A percentile compares a stretch with the other conserved stretches of the same genome.
Evolutionary conservation across 2,113 vertebrate species (phyloP).

Genomic region (Apodemus speciosus): DNA sequence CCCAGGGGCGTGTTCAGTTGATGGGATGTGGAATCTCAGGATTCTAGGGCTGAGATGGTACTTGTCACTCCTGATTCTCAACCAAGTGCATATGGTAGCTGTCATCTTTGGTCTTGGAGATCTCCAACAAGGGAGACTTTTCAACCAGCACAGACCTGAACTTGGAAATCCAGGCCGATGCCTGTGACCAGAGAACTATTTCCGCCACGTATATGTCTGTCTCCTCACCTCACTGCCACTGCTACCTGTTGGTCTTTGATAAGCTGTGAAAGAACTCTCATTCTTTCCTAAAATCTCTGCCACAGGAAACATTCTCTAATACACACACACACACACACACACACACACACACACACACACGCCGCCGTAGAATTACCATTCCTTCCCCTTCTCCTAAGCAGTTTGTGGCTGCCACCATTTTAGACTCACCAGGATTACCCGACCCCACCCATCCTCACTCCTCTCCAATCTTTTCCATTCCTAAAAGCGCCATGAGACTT

Average conservation of each 20-base stretch:
- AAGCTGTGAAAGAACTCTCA: background rate
- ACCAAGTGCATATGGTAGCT: background rate
- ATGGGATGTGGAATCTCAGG: background rate
- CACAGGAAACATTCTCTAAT: background rate
- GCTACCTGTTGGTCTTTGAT: background rate
- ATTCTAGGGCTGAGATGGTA: background rate
- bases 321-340: too few species aligned
- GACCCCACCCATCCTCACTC: background rate
- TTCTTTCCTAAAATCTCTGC: background rate
- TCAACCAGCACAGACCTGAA: background rate
- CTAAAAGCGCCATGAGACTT: background rate
- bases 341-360: too few species aligned
- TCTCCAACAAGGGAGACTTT: background rate
- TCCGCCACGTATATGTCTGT: too few species aligned
- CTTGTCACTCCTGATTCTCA: background rate
- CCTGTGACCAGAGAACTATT: background rate
- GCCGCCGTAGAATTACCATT: background rate
- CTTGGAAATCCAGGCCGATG: background rate
- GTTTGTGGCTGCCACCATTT: background rate
- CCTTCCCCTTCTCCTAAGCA: background rate
- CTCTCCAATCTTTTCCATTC: background rate
- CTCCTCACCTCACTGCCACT: background rate
- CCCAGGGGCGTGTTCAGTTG: rapidly evolving
- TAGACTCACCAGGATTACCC: background rate
- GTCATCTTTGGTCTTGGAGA: background rate